Evolutionary conservation across 2,113 vertebrate genomes (phyloP).

Genomic region (Petroica traversi): DNA sequence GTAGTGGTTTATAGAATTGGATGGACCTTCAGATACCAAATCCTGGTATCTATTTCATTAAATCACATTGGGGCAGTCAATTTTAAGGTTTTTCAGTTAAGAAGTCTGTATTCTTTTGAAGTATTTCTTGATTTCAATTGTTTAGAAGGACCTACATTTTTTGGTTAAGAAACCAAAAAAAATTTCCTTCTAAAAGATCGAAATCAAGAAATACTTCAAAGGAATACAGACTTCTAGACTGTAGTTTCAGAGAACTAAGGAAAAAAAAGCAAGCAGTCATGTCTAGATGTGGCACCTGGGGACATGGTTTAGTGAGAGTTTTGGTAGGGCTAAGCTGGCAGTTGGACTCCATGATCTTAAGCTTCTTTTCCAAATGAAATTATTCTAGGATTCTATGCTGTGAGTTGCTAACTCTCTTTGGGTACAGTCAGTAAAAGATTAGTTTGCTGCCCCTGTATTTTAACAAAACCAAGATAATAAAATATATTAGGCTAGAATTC

Average conservation of each 20-base stretch:
- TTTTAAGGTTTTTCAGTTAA: not conserved
- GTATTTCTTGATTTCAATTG: not conserved
- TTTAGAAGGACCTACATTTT: not conserved
- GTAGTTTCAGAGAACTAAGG: not conserved
- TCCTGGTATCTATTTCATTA: not conserved
- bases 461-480: not conserved
- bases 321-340: rapidly evolving
- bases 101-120: not conserved
- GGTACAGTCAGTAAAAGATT: not conserved
- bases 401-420: not conserved
- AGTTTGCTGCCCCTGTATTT: not conserved
- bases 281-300: not conserved
- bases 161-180: not conserved
- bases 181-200: not conserved
- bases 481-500: not conserved
- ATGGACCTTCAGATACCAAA: not conserved
- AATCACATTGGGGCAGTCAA: not conserved
- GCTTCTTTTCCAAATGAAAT: not conserved
- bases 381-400: not conserved
- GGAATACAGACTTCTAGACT: not conserved
- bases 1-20: not conserved
- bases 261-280: not conserved
- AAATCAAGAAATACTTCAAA: not conserved
- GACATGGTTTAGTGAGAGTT: not conserved
- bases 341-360: rapidly evolving